These are phyloP conservation scores for Cassiopea andromeda DNA, from an alignment of 30 jellyfish, hydroid and myxozoan species.

Conservation along the genomic window DNA sequence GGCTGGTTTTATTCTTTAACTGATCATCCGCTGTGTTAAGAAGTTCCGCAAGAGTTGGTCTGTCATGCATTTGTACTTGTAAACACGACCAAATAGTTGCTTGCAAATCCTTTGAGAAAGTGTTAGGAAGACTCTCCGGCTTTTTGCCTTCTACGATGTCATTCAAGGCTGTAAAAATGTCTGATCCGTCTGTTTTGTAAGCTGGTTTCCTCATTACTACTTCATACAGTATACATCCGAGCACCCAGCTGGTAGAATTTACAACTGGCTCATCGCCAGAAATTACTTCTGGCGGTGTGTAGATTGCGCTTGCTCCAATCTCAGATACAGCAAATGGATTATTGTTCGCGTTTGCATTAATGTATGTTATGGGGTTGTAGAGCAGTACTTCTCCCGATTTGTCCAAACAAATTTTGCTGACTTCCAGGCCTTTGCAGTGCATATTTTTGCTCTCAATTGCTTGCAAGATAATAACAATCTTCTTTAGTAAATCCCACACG, in stretches of 20 bases:
- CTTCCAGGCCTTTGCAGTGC: slow-evolving; percentile 36
- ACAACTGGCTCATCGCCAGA: slow-evolving; percentile 65
- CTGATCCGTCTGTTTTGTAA: slow-evolving; percentile 27
- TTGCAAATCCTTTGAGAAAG: slow-evolving; percentile 47
- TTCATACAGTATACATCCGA: slow-evolving; percentile 69
- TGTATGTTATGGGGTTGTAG: slow-evolving; percentile 44
- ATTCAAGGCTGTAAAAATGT: slow-evolving; percentile 49
- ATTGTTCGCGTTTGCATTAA: slow-evolving; percentile 26
- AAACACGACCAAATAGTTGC: slow-evolving; percentile 42
- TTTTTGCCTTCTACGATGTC: slow-evolving; percentile 71
- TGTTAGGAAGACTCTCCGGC: slow-evolving; percentile 47
- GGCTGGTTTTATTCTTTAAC: not conserved
- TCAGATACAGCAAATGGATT: slow-evolving; percentile 70
- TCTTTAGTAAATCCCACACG: slow-evolving; percentile 52
- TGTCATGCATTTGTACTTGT: slow-evolving; percentile 20
- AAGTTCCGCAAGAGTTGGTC: slow-evolving; percentile 42
- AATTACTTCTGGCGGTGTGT: slow-evolving; percentile 75
- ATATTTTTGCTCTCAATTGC: slow-evolving; percentile 27
- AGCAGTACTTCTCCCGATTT: slow-evolving; percentile 50
- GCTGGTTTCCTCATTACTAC: slow-evolving; percentile 75
- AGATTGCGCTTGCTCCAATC: slow-evolving; percentile 53
- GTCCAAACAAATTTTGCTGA: slow-evolving; percentile 35
- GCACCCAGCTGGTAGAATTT: slow-evolving; percentile 46
- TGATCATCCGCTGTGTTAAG: slow-evolving; percentile 45
- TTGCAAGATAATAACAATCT: slow-evolving; percentile 20